Conservation (phyloP, 2,113 vertebrate species). For the Perca flavescens region DNA sequence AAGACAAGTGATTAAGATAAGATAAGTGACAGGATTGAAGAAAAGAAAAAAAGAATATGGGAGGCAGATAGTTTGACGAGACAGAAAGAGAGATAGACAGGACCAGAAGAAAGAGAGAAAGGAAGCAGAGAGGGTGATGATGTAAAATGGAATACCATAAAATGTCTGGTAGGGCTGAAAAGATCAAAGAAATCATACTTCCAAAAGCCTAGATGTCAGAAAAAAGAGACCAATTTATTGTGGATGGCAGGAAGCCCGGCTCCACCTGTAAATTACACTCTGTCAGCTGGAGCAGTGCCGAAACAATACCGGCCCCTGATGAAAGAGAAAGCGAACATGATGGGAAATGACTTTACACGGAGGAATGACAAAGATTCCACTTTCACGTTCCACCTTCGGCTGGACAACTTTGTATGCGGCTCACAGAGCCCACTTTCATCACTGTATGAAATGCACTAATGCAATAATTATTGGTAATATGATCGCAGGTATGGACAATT, state of each 20-base stretch:
- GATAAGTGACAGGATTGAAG: slow-evolving; percentile 50
- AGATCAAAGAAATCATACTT: slow-evolving; percentile 81
- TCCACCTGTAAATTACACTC: slow-evolving; percentile 79
- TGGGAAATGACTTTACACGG: slow-evolving; percentile 53
- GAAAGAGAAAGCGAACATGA: slow-evolving; percentile 68
- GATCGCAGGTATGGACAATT: slow-evolving; percentile 66
- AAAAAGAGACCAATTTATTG: slow-evolving; percentile 78
- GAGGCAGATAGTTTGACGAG: slow-evolving; percentile 51
- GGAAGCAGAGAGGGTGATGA: slow-evolving; percentile 52
- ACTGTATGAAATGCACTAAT: slow-evolving; percentile 36
- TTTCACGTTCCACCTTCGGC: slow-evolving; percentile 14
- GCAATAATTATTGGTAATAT: slow-evolving; percentile 70
- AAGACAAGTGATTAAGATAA: slow-evolving; percentile 50
- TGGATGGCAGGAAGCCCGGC: slow-evolving; percentile 71
- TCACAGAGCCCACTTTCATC: slow-evolving; percentile 47
- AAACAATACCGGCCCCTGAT: slow-evolving; percentile 67
- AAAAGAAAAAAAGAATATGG: neutral
- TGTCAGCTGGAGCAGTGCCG: slow-evolving; percentile 55
- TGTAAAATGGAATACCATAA: slow-evolving; percentile 64
- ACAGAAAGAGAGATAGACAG: slow-evolving; percentile 46
- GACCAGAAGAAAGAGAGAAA: slow-evolving; percentile 36
- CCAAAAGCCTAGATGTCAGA: slow-evolving; percentile 77
- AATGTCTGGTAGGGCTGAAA: slow-evolving; percentile 62
- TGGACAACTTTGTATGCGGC: slow-evolving; percentile 29
- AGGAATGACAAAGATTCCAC: slow-evolving; percentile 27